Base-by-base conservation (phyloP, 2,888 invertebrate species). In the Pycnomerus fuliginosus region DNA sequence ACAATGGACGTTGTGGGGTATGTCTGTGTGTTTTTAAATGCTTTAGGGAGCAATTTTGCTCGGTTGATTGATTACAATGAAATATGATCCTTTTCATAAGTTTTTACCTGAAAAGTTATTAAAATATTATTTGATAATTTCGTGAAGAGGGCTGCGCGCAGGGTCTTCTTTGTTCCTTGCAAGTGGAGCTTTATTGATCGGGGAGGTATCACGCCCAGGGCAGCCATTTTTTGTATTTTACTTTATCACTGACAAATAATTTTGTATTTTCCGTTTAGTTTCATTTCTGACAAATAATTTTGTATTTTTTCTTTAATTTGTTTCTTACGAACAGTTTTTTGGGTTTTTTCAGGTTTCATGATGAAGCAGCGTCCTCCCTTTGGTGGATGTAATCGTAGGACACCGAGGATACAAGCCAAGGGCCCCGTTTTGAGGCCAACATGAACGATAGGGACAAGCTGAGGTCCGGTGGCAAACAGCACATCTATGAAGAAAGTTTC, bases 371-470 rank as follows among this genome's bases (percentile, higher is more conserved):
- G 28, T 25, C 32, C 50, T 58, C 56, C 50, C 50, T 23, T 2
- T 10, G 8, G 11, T 4, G 23, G 34, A 22, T 44, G 47, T 33
- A 50, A 12, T 28, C 48, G 33, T 33, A 48, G 35, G 42, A 42
- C 49, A 44, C 50, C 45, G 52, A 52, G 31, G 10, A 39, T 14
- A 39, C 36, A 27, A 44, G 22, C 31, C 38, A 48, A 52, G 57
- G 54, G 53, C 51, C 48, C 55, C 45, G 51, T 52, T 48, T 48
- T 50, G 50, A 47, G 44, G 35, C 52, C 61, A 55, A 64, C 55
- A 68, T 68, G 68, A 67, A 55, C 53, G 65, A 66, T 39, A 50
- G 60, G 31, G 63, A 63, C 13, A 50, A 43, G 11, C 35, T 40
- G 16, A 55, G 46, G 33, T 23, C 42, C 27, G 41, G 48, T 27